phyloP scores from a whole-genome alignment of 2,797 vertebrate species.

The Cryptoblepharus egeriae region DNA sequence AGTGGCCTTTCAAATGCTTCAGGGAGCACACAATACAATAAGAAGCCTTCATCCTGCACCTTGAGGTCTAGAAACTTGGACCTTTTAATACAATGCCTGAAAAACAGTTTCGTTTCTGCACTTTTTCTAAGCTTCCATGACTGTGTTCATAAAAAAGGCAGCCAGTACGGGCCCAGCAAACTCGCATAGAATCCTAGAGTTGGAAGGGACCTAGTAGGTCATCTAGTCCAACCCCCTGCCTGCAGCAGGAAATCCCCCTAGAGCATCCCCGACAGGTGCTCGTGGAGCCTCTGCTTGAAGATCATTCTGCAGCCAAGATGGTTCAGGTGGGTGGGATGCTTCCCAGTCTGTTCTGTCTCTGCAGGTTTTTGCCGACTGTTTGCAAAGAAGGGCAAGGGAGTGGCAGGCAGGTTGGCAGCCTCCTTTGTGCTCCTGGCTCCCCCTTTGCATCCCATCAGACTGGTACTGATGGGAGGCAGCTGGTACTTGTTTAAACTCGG shows the following conservation, averaged over 20 bases:
- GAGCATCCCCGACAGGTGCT: no score
- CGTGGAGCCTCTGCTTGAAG: no score
- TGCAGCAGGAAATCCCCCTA: no score
- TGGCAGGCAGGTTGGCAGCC: conserved; percentile 33
- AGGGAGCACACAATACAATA: no score
- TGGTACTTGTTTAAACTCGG: conserved; percentile 78
- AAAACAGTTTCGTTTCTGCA: not conserved
- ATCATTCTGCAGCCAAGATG: not conserved
- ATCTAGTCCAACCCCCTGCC: no score
- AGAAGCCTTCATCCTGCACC: no score
- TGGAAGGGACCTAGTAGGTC: no score
- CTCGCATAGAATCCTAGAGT: no score
- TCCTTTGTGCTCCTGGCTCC: conserved; percentile 21
- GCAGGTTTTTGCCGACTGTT: not conserved
- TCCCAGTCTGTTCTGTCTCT: not conserved
- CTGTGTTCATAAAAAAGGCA: not conserved
- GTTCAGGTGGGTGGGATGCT: not conserved
- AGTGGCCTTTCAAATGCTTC: no score
- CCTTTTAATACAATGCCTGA: not conserved
- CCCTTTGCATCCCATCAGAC: conserved; percentile 63
- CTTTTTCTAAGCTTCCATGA: no score
- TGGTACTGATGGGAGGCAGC: conserved; percentile 75
- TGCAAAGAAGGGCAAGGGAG: not conserved
- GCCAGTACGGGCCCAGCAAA: not conserved
- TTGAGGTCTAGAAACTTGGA: not conserved